These are phyloP conservation scores for Muscina levida DNA, from an alignment of 2,888 invertebrate species.

Conservation along the genomic window DNA sequence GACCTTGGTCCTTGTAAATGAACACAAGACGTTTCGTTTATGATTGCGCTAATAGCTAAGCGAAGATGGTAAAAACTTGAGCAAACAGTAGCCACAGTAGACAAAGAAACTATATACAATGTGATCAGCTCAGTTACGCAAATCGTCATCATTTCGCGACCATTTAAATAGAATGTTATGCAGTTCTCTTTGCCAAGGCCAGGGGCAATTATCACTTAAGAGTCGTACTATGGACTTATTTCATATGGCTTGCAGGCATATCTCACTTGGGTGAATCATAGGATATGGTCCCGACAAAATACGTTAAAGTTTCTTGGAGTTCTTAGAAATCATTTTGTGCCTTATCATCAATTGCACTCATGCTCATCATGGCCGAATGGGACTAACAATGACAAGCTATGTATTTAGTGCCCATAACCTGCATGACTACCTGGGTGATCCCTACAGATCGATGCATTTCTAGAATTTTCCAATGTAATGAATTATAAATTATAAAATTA, in stretches of 20 bases:
- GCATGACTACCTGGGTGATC: constrained; percentile 56
- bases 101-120: constrained; percentile 9
- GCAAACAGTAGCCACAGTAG: constrained; percentile 53
- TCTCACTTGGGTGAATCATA: background rate
- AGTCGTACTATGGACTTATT: no score
- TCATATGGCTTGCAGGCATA: background rate
- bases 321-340: constrained; percentile 17
- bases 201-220: background rate
- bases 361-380: background rate
- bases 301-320: background rate
- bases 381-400: constrained; percentile 46
- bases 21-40: constrained; percentile 40
- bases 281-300: background rate
- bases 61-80: constrained; percentile 47
- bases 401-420: constrained; percentile 32
- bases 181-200: no score
- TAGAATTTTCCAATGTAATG: constrained; percentile 29
- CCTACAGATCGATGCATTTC: constrained; percentile 4
- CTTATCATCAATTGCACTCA: constrained; percentile 6
- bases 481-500: constrained; percentile 52
- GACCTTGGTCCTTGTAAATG: constrained; percentile 15
- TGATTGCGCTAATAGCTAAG: constrained; percentile 40
- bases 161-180: no score
- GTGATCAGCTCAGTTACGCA: background rate
- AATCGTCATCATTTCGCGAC: background rate